Base-by-base conservation (phyloP, 2,888 invertebrate genomes). In the Agapetus fuscipes region DNA sequence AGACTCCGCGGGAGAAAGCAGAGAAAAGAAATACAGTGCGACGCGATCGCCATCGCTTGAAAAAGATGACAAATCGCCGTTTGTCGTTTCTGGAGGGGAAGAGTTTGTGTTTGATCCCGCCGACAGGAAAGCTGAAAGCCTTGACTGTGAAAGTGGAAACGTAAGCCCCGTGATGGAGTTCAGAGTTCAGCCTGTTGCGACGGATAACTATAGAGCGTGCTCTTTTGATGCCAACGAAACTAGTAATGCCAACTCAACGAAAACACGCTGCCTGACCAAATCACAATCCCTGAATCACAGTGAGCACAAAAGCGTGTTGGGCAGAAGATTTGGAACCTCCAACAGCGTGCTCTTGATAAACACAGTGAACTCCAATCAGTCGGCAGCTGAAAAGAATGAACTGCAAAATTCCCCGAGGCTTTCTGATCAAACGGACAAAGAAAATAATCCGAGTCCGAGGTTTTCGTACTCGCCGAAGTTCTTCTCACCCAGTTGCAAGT, bases 31-130 rank as follows among this genome's bases (percentile, higher is more conserved):
- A 42, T 67, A 52, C 46, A 67, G 69, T 37, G 68, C 64, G 1
- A 68, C 70, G 0, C 52, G 70, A 7, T 70, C 70, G 0, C 70
- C 70, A 0, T 69, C 69, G 0, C 50, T 70, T n/a, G 70, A 70
- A 42, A 68, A 67, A 49, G 69, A 70, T 64, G 69, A 70, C 2
- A 68, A 65, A 39, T 64, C 65, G 1, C 70, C 70, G 5, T 66
- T 68, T 39, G 44, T 61, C 9, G 47, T 49, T 41, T 30, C 36
- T 10, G 59, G 59, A 20, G 34, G 44, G 12, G 54, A 54, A 32
- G 65, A 66, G 5, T 70, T 70, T 48, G 66, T 62, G 0, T 69
- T 68, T 45, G 39, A 45, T 11, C 29, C 28, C 15, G 20, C 37
- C n/a, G 38, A 35, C 16, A 60, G 32, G 49, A 2, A 39, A 25